Conservation (phyloP, 2,113 vertebrate genomes). For the Cavia porcellus region DNA sequence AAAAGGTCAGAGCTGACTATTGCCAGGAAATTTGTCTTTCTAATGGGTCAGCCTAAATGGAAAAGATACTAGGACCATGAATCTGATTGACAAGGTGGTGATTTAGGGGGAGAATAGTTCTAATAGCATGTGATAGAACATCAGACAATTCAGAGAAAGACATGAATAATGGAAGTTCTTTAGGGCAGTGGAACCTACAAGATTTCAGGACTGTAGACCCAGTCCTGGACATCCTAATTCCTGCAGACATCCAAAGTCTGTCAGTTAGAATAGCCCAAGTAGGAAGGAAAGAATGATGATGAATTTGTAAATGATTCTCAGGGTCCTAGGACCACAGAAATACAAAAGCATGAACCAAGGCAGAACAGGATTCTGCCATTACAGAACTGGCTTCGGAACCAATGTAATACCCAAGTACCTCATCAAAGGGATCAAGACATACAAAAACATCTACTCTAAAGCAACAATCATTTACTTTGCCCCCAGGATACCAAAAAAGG, state of each 20-base stretch:
- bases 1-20: conserved; percentile 8
- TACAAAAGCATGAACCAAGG: background rate
- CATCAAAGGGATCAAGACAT: background rate
- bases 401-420: background rate
- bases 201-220: background rate
- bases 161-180: background rate
- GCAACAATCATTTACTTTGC: background rate
- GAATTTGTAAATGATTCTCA: background rate
- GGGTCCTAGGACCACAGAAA: no score
- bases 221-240: background rate
- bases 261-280: background rate
- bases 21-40: background rate
- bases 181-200: background rate
- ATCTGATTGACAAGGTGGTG: background rate
- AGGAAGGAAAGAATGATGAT: background rate
- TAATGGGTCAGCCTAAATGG: background rate
- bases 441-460: background rate
- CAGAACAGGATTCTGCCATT: background rate
- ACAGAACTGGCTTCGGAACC: background rate
- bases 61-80: background rate
- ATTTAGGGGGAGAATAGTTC: background rate
- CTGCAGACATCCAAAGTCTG: background rate
- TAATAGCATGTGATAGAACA: background rate
- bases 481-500: background rate
- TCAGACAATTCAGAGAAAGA: background rate